These are phyloP conservation scores for Samia ricini DNA, from an alignment of 1,140 invertebrate species.

Conservation along the genomic window DNA sequence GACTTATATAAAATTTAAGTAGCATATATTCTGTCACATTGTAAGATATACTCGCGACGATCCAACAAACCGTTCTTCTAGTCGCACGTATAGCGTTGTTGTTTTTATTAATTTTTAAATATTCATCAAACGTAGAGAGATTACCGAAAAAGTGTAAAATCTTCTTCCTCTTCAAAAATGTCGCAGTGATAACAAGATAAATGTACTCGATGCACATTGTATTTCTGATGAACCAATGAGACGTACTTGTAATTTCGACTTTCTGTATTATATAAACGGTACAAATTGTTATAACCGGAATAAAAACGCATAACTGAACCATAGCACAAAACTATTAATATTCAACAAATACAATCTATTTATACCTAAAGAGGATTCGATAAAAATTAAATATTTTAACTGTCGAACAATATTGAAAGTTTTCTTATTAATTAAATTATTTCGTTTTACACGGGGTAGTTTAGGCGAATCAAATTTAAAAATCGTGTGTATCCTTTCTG, in stretches of 20 bases:
- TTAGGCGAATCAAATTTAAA: constrained; percentile 12
- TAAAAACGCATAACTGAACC: constrained; percentile 7
- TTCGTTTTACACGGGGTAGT: constrained; percentile 13
- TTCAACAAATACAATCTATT: constrained; percentile 21
- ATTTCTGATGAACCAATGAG: constrained; percentile 10
- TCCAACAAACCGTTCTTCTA: constrained; percentile 10
- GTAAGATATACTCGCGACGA: constrained; percentile 15
- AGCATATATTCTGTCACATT: constrained; percentile 22
- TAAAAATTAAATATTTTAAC: constrained; percentile 19
- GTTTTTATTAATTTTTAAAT: constrained; percentile 34
- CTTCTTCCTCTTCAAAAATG: constrained; percentile 26
- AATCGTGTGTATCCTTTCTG: constrained; percentile 7
- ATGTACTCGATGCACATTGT: constrained; percentile 27
- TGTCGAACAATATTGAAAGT: neutral
- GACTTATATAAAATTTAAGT: constrained; percentile 3
- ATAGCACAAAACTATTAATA: constrained; percentile 3
- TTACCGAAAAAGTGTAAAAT: constrained; percentile 30
- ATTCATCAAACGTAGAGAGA: constrained; percentile 32
- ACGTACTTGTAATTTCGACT: neutral
- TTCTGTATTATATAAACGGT: neutral
- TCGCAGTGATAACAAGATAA: constrained; percentile 24
- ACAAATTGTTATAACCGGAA: neutral
- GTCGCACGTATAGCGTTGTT: constrained; percentile 11
- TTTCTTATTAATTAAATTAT: constrained; percentile 10
- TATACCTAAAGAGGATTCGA: constrained; percentile 16